Conservation (phyloP, 1,140 invertebrate genomes). For the Cydia pomonella region DNA sequence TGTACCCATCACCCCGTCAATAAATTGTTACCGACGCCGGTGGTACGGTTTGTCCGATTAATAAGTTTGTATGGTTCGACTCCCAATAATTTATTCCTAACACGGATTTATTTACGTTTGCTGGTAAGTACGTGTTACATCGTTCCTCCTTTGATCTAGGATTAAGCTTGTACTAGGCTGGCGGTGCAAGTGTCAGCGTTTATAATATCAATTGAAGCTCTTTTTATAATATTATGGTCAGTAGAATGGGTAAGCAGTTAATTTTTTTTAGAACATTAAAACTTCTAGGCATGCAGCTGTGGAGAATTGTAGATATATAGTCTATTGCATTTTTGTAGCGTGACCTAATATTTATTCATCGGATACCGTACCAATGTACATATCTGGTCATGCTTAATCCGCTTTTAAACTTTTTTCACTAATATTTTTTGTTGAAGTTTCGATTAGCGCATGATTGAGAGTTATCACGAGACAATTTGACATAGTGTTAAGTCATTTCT, state of each 20-base stretch:
- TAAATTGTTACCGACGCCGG: slow-evolving; percentile 74
- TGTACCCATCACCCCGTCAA: slow-evolving; percentile 66
- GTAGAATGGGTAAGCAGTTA: neutral
- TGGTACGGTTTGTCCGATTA: slow-evolving; percentile 62
- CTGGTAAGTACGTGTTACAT: slow-evolving; percentile 30
- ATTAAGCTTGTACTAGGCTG: slow-evolving; percentile 25
- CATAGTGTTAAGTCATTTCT: slow-evolving; percentile 68
- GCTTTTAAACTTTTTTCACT: slow-evolving; percentile 65
- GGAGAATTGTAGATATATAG: slow-evolving; percentile 45
- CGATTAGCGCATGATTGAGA: slow-evolving; percentile 75
- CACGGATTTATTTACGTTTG: slow-evolving; percentile 30
- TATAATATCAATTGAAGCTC: neutral
- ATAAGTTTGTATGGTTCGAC: slow-evolving; percentile 65
- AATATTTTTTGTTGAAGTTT: slow-evolving; percentile 68
- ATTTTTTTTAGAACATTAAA: neutral
- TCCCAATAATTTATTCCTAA: slow-evolving; percentile 29
- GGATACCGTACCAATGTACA: slow-evolving; percentile 63
- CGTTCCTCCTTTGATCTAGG: slow-evolving; percentile 30
- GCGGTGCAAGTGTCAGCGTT: neutral
- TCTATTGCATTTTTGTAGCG: slow-evolving; percentile 34
- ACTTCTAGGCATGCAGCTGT: neutral
- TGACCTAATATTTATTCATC: slow-evolving; percentile 65
- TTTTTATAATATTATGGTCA: neutral
- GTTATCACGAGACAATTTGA: slow-evolving; percentile 71
- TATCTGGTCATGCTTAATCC: slow-evolving; percentile 62